phyloP scores from a whole-genome alignment of 2,113 vertebrate species.

The Acrocephalus kingi region DNA sequence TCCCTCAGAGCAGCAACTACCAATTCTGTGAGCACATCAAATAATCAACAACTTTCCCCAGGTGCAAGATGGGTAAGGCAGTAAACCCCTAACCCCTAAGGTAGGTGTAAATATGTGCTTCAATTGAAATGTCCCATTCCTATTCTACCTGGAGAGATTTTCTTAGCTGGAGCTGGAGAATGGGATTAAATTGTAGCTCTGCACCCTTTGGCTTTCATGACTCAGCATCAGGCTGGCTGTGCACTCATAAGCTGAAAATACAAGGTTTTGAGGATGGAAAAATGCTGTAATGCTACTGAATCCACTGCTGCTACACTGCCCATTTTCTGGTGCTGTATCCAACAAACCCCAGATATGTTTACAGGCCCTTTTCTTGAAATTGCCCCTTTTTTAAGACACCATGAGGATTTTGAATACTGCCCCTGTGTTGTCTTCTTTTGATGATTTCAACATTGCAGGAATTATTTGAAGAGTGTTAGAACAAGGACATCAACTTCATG shows the following conservation, averaged over 20 bases:
- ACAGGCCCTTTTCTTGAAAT: background rate
- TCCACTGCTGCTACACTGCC: background rate
- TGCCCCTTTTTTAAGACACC: background rate
- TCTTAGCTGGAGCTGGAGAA: background rate
- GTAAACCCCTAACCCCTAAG: background rate
- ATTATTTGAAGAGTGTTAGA: background rate
- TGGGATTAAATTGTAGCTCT: background rate
- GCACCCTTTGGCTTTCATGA: background rate
- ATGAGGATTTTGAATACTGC: background rate
- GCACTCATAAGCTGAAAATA: background rate
- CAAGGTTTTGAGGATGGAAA: background rate
- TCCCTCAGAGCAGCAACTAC: background rate
- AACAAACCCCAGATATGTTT: background rate
- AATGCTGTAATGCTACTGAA: background rate
- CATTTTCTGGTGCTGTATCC: background rate
- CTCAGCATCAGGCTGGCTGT: background rate
- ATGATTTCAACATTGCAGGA: background rate
- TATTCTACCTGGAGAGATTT: background rate
- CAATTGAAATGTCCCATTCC: fast-evolving
- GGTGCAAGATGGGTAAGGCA: background rate
- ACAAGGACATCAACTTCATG: fast-evolving
- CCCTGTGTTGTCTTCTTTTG: background rate
- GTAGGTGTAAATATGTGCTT: background rate
- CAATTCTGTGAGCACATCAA: background rate
- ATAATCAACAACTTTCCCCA: background rate